A percentile compares a stretch with the other conserved stretches of the same genome.
Conservation (phyloP, 1,140 invertebrate genomes). For the Ceratina calcarata region DNA sequence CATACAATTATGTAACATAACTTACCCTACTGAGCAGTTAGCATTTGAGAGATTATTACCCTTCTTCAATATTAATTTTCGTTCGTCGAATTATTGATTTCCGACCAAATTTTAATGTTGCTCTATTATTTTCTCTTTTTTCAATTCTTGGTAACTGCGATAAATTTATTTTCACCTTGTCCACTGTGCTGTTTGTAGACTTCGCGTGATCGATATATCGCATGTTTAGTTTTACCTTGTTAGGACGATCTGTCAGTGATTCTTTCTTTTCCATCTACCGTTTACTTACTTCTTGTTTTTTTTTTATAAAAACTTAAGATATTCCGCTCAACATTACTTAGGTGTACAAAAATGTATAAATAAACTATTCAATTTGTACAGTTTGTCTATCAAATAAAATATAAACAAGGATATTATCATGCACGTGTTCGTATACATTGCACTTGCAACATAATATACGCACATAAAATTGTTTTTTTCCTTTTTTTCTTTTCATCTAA, state of each 20-base stretch:
- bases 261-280: background rate
- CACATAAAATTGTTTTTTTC: too few relatives aligned
- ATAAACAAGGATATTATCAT: too few relatives aligned
- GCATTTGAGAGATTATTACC: background rate
- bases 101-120: background rate
- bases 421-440: too few relatives aligned
- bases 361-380: too few relatives aligned
- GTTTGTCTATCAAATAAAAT: too few relatives aligned
- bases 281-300: too few relatives aligned
- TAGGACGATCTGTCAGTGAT: slow-evolving; percentile 12
- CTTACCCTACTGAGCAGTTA: slow-evolving; percentile 12
- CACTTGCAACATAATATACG: too few relatives aligned
- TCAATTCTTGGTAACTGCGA: background rate
- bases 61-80: background rate
- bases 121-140: background rate
- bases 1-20: slow-evolving; percentile 31
- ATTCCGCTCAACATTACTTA: too few relatives aligned
- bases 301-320: too few relatives aligned
- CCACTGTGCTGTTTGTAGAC: background rate
- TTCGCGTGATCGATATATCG: background rate
- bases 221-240: background rate
- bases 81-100: background rate
- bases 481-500: too few relatives aligned
- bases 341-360: background rate
- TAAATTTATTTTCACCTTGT: background rate